These are phyloP conservation scores for Flexamia atlantica DNA, from an alignment of 2,888 invertebrate species.

Conservation along the genomic window DNA sequence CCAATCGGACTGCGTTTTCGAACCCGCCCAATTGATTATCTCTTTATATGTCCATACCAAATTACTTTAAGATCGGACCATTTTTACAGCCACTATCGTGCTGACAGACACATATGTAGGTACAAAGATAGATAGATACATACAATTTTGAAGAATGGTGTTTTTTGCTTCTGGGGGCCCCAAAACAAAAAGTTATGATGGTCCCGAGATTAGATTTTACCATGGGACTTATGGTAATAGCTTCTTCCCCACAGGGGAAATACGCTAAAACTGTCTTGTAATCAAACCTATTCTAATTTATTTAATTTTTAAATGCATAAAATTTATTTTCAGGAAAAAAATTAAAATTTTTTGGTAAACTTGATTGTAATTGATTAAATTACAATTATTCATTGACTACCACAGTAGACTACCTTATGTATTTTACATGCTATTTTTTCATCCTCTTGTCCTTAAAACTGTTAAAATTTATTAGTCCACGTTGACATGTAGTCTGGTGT, in stretches of 20 bases:
- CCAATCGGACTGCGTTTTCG: neutral
- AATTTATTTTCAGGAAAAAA: too few relatives aligned
- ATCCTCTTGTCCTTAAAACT: too few relatives aligned
- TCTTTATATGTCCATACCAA: neutral
- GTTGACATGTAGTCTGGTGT: too few relatives aligned
- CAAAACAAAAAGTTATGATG: neutral
- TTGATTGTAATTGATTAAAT: too few relatives aligned
- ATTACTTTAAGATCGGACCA: neutral
- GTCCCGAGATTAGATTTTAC: neutral
- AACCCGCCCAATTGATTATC: neutral
- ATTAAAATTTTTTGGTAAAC: too few relatives aligned
- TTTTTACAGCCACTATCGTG: neutral
- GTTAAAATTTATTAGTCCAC: too few relatives aligned
- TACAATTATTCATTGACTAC: too few relatives aligned
- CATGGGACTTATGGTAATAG: neutral
- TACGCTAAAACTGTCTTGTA: constrained; percentile 28
- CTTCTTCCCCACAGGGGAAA: constrained; percentile 18
- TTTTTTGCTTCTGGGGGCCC: constrained; percentile 10
- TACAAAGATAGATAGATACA: neutral
- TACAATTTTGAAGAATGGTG: constrained; percentile 14
- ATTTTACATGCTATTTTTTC: too few relatives aligned
- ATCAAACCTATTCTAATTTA: too few relatives aligned
- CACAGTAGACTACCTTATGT: too few relatives aligned
- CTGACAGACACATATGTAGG: neutral
- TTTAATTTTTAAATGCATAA: too few relatives aligned